Base-by-base conservation (phyloP, 2,888 invertebrate genomes). In the Drosophila kuntzei region DNA sequence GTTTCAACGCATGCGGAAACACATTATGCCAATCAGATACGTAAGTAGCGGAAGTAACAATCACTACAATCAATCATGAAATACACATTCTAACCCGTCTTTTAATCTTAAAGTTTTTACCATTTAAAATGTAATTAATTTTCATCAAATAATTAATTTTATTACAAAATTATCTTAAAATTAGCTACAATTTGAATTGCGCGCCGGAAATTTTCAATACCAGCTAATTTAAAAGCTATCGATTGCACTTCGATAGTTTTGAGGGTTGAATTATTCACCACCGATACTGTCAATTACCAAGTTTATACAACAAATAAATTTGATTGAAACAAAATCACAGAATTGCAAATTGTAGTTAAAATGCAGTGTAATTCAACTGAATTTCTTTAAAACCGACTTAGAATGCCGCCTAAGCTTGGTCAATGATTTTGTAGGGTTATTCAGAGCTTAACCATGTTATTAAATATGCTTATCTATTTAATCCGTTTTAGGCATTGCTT, bases 1-100 rank as follows among this genome's bases (percentile, higher is more conserved):
- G 91, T 93, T 8, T 93, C 94, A 51, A 93, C 94, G 37, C 91
- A 93, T 9, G 96, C 96, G 81, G 96, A 85, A 61, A 57, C 87
- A 0, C 87, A 85, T 49, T 70, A 71, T 53, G 96, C 0, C 68
- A 90, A 11, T 91, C 93, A 96, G 85, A 94, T 97, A 49, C 94
- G 96, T 82, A 79, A 72, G 75, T 75, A 55, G 0, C 8, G 11
- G 1, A 58, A 58, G 14, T 25, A 39, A 53, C 27, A 7, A 11
- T 16, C 22, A n/a, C n/a, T n/a, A n/a, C n/a, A n/a, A n/a, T n/a
- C n/a, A n/a, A n/a, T n/a, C n/a, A n/a, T n/a, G n/a, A n/a, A n/a
- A n/a, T n/a, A n/a, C n/a, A n/a, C n/a, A n/a, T n/a, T n/a, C n/a
- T n/a, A n/a, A n/a, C n/a, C n/a, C n/a, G n/a, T n/a, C n/a, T n/a